These are phyloP conservation scores for Emydoidea blandingii DNA, from an alignment of 2,797 vertebrate species.

Conservation along the genomic window DNA sequence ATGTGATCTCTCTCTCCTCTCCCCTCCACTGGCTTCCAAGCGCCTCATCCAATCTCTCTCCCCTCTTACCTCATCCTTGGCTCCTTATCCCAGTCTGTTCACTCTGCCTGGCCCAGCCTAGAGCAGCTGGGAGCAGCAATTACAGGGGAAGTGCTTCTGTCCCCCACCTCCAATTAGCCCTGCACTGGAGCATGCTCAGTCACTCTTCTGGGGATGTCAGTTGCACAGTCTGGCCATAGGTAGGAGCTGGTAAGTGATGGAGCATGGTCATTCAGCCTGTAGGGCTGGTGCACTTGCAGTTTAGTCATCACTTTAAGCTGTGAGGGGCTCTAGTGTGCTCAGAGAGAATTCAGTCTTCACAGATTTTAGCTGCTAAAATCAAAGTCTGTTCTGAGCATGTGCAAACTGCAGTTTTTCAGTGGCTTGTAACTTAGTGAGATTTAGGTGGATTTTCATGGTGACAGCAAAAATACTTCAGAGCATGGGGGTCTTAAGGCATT, in stretches of 20 bases:
- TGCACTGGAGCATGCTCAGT: neutral
- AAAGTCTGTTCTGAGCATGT: neutral
- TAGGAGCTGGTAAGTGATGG: neutral
- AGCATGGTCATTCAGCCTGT: neutral
- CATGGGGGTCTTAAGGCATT: neutral
- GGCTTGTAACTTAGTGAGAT: neutral
- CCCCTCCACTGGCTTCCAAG: neutral
- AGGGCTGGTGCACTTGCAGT: neutral
- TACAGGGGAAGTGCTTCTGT: neutral
- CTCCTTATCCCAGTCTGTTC: neutral
- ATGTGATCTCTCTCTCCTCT: neutral
- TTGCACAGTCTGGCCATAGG: neutral
- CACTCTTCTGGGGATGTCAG: neutral
- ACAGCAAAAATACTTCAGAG: neutral
- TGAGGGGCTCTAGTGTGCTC: neutral
- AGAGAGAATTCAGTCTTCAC: neutral
- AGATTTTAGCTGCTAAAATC: neutral
- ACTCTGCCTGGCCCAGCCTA: neutral
- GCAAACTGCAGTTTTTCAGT: neutral
- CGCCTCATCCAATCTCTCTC: neutral
- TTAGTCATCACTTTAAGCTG: too few species aligned
- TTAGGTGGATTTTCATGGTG: neutral
- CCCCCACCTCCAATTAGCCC: neutral
- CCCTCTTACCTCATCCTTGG: neutral
- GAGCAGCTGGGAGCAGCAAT: neutral